Base-by-base conservation (phyloP, 2,113 vertebrate genomes). In the Muntiacus reevesi region DNA sequence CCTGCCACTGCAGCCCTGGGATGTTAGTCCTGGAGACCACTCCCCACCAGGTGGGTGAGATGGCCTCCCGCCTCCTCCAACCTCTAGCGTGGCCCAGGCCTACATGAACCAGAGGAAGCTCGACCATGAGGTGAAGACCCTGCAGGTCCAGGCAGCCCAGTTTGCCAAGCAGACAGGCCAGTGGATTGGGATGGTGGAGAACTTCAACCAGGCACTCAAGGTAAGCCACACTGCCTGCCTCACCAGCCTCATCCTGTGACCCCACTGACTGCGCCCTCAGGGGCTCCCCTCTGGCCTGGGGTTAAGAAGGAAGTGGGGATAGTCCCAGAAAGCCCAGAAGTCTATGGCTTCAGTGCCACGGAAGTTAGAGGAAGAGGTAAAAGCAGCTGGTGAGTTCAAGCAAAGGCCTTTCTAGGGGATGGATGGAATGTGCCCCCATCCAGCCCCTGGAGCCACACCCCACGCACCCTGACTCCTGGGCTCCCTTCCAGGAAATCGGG, bases 131-230 rank as follows among this genome's bases (percentile, higher is more conserved):
- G 99, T 99, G 98, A 99, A 99, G 98, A 99, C 99, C 0, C 98
- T 99, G 25, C 99, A 99, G 98, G 99, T 99, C 33, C 99, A 99
- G 98, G 99, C 99, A 0, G 98, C 99, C 57, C 99, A 99, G 97
- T 99, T 99, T 60, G 99, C 99, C 97, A 99, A 99, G 98, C 99
- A 99, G 98, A 99, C 99, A 0, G 99, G 99, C 50, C 99, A 99
- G 95, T 99, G 99, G 99, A 99, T 99, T 93, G 98, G 98, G 97
- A 99, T 99, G 99, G 99, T 99, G 98, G 99, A 99, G 97, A 99
- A 99, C 93, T 99, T 99, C 98, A 99, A 99, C 98, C 99, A 99
- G 97, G 99, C 99, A 16, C 99, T 99, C 59, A 99, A 99, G 99
- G 99, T 98, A 45, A 59, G 97, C 90, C 86, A 59, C 19, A 3